Base-by-base conservation (phyloP, 2,113 vertebrate genomes). In the Crocuta crocuta region DNA sequence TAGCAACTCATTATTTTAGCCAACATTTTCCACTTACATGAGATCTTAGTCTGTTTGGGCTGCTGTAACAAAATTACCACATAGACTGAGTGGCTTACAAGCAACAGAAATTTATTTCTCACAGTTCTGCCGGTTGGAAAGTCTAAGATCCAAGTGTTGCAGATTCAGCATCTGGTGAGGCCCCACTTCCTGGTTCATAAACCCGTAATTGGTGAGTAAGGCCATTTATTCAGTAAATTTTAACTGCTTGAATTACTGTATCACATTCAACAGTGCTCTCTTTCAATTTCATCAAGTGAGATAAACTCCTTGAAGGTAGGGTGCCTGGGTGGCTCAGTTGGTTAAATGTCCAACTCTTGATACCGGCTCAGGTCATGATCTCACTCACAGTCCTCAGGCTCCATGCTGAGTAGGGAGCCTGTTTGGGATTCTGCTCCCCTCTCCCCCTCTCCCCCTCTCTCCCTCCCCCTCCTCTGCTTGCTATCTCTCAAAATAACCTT, bases 101-200 rank as follows among this genome's bases (percentile, higher is more conserved):
- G 76, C 53, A 82, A 82, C n/a, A 61, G 26, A 39, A 63, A 89
- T 81, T 39, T 73, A 63, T 88, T 89, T 94, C 85, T 82, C 81
- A 39, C 33, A 43, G 86, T 83, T 70, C 48, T 26, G 66, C 43
- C 43, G 17, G 17, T 61, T 66, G 79, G 15, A 31, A 74, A 55
- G 68, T 55, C 12, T 2, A 24, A 11, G 66, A 63, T 26, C 3
- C 4, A 65, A 45, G 55, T 48, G 39, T 16, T 16, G n/a, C 26
- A 89, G 55, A 16, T 65, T 73, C 33, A 26, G 33, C 8, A 39
- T 73, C 93, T n/a, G 24, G 76, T 24, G 85, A 82, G 55, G 43
- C 21, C 33, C 43, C 43, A 10, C 26, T 53, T 74, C 17, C 17
- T 58, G 33, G 21, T 53, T 45, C 66, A 12, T 31, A 71, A 65